Evolutionary conservation across 2,888 invertebrate species (phyloP), one percentile per base, ranked within the genome.

Genomic region (Myopa tessellatipennis): DNA sequence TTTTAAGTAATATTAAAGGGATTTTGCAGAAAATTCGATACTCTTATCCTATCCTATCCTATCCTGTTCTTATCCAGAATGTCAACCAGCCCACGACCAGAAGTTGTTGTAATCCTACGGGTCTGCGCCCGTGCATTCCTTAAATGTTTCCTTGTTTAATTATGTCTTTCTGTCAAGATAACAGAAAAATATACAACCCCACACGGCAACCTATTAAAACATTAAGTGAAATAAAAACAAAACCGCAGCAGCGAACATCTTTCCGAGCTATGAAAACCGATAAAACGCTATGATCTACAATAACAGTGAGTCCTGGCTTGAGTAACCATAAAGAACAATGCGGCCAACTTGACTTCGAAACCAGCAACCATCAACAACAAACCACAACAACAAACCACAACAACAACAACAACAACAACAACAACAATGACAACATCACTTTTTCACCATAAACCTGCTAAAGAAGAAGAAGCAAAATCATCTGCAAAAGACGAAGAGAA

Each of bases 201-300:
- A 18, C 61, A 63, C 34, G 34, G 26, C 61, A 63, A 63, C n/a
- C 18, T 63, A 34, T 63, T 63, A 63, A 63, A 63, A 34, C 2
- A 26, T 63, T 4, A 55, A 70, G n/a, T 34, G 34, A 16, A 69
- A n/a, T 4, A 70, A 52, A 52, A 52, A 45, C 34, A 18, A 26
- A 34, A 45, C 12, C 50, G 18, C n/a, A 40, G 38, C 18, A 73
- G 45, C 36, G 12, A 40, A 60, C n/a, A 63, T 45, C 60, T 71
- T 75, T 78, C 75, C 74, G 65, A 76, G 36, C 79, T 74, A 79
- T 71, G 74, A 77, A 79, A 79, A 74, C 77, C 74, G 77, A 79
- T 79, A 79, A 79, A 79, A 77, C 74, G 69, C 67, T 76, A 36
- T 73, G 60, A 65, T 40, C 40, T 69, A 52, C 55, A 71, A 77